phyloP scores from a whole-genome alignment of 2,888 invertebrate genomes.

The Dryococelus australis region DNA sequence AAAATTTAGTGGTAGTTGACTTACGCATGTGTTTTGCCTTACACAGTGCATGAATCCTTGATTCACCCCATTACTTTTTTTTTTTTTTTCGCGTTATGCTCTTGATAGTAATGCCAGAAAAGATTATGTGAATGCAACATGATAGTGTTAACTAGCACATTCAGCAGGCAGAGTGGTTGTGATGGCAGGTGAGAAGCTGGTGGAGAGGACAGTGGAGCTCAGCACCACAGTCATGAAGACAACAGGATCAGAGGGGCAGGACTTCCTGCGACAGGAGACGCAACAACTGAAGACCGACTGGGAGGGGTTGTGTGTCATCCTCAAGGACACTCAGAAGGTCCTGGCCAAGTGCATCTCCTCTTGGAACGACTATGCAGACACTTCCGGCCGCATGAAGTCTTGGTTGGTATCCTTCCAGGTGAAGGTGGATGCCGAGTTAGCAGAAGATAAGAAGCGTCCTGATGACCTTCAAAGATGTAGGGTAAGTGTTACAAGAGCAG shows the following conservation, averaged over 20 bases:
- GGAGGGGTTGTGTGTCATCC: constrained; percentile 79
- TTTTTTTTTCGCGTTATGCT: too few species aligned
- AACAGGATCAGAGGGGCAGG: constrained; percentile 84
- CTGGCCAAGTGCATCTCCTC: constrained; percentile 78
- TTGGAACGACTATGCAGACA: constrained; percentile 82
- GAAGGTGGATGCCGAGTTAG: constrained; percentile 68
- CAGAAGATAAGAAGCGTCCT: constrained; percentile 77
- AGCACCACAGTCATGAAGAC: constrained; percentile 78
- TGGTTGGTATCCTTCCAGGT: constrained; percentile 77
- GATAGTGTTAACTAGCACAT: too few species aligned
- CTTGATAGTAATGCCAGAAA: too few species aligned
- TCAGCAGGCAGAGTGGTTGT: too few species aligned
- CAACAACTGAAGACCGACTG: constrained; percentile 82
- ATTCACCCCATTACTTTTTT: too few species aligned
- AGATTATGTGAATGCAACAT: too few species aligned
- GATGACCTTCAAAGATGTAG: constrained; percentile 78
- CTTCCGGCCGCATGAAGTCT: constrained; percentile 74
- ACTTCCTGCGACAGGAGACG: constrained; percentile 80
- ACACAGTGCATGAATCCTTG: too few species aligned
- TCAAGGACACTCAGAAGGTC: constrained; percentile 77
- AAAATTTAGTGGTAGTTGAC: too few species aligned
- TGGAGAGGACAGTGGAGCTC: constrained; percentile 75
- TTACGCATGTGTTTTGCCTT: too few species aligned
- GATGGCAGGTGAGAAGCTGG: constrained; percentile 65
- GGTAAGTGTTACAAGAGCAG: constrained; percentile 41